Evolutionary conservation across 1,140 invertebrate genomes (phyloP).

Genomic region (Sycobia sp.): DNA sequence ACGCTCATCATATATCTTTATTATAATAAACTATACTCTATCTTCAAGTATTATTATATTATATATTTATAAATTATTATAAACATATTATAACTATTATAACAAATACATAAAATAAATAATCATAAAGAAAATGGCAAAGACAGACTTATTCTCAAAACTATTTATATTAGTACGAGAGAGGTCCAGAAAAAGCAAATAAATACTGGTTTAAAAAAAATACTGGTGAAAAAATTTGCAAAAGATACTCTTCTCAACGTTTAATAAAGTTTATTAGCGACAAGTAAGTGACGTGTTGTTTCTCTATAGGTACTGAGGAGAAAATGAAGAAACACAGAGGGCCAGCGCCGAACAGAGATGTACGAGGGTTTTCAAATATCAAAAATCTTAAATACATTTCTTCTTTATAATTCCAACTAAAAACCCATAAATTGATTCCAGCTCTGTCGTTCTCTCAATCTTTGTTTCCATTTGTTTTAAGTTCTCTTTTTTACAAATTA

Average conservation of each 20-base stretch:
- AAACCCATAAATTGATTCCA: slow-evolving; percentile 18
- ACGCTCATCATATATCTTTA: no score
- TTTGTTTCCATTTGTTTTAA: neutral
- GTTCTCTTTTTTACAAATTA: slow-evolving; percentile 3
- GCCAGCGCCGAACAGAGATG: slow-evolving; percentile 20
- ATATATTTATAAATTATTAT: no score
- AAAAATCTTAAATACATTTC: slow-evolving; percentile 24
- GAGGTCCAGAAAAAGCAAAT: no score
- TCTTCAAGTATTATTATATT: no score
- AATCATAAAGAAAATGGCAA: no score
- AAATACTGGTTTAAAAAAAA: neutral
- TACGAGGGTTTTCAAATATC: slow-evolving; percentile 22
- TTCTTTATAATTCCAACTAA: slow-evolving; percentile 1
- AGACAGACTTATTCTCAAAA: no score
- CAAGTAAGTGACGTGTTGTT: slow-evolving; percentile 31
- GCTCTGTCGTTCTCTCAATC: neutral
- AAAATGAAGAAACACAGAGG: slow-evolving; percentile 29
- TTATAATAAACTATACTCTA: no score
- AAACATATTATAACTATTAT: no score
- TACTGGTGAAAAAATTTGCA: no score
- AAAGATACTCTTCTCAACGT: slow-evolving; percentile 19
- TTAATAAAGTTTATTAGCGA: slow-evolving; percentile 36
- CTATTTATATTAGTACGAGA: no score
- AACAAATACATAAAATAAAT: no score
- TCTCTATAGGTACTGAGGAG: slow-evolving; percentile 16